Percentiles rank a stretch among this genome's conserved stretches.
Conservation (phyloP, 2,888 invertebrate genomes). For the Conomelus anceps region DNA sequence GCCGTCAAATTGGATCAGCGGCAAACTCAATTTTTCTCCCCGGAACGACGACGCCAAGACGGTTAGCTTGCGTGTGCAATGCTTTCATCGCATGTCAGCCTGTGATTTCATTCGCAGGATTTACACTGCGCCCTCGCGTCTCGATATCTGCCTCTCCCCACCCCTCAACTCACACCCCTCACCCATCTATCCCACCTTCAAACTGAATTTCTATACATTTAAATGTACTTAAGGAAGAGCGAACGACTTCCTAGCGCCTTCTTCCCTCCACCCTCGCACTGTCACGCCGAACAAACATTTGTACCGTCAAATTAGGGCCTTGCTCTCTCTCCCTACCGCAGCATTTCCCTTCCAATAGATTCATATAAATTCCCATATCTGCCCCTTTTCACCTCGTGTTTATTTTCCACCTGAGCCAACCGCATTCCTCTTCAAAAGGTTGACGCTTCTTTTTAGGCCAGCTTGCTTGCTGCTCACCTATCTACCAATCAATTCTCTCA, state of each 20-base stretch:
- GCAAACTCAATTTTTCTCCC: conserved; percentile 10
- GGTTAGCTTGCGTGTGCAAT: conserved; percentile 9
- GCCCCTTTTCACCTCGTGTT: not conserved
- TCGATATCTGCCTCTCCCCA: conserved; percentile 8
- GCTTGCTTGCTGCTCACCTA: not conserved
- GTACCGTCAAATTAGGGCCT: not conserved
- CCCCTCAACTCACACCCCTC: not conserved
- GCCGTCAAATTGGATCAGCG: conserved; percentile 10
- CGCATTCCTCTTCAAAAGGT: not conserved
- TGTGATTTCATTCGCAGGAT: conserved; percentile 10
- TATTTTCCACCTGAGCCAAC: not conserved
- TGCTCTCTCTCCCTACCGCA: not conserved
- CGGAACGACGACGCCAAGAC: conserved; percentile 2
- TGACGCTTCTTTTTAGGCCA: not conserved
- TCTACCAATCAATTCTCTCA: not conserved
- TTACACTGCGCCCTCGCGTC: conserved; percentile 1
- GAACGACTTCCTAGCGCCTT: not conserved
- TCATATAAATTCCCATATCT: not conserved
- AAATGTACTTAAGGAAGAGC: conserved; percentile 5
- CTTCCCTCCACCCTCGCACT: not conserved
- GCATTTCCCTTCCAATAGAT: not conserved
- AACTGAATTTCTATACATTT: conserved; percentile 8
- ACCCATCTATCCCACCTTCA: too few relatives aligned
- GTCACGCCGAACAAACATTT: not conserved
- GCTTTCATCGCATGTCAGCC: conserved; percentile 14